These are phyloP conservation scores for Falco berigora DNA, from an alignment of 2,797 vertebrate genomes.

Conservation along the genomic window DNA sequence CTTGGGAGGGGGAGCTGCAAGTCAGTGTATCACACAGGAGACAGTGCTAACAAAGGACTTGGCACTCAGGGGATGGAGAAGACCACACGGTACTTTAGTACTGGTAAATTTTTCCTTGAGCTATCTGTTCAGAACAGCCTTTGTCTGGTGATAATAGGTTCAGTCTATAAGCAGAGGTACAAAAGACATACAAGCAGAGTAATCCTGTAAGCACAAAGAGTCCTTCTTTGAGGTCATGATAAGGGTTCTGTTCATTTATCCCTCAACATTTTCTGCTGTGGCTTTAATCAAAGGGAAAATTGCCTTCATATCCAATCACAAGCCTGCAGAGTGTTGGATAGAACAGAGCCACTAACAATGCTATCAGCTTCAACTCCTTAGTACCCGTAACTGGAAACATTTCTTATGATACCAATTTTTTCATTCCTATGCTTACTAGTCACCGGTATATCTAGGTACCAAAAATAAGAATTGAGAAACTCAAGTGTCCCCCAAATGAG, in stretches of 20 bases:
- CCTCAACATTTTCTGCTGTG: not conserved
- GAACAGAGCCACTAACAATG: not conserved
- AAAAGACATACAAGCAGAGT: not conserved
- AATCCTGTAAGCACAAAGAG: not conserved
- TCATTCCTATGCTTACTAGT: not conserved
- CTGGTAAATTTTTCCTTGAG: not conserved
- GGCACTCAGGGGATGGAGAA: not conserved
- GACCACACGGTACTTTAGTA: not conserved
- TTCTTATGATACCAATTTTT: not conserved
- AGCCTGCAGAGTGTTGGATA: not conserved
- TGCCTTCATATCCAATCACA: not conserved
- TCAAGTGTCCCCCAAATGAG: not conserved
- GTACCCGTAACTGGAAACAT: not conserved
- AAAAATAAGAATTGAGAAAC: not conserved
- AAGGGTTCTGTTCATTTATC: not conserved
- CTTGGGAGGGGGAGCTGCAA: not conserved
- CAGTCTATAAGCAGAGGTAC: not conserved
- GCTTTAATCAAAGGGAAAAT: not conserved
- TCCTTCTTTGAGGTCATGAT: not conserved
- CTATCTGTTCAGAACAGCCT: not conserved
- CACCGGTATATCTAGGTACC: conserved; percentile 14
- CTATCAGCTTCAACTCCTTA: not conserved
- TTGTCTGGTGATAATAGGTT: not conserved
- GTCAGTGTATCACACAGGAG: not conserved
- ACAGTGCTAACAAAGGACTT: not conserved